Conservation (phyloP, 2,113 vertebrate species). For the Chaenogobius annularis region DNA sequence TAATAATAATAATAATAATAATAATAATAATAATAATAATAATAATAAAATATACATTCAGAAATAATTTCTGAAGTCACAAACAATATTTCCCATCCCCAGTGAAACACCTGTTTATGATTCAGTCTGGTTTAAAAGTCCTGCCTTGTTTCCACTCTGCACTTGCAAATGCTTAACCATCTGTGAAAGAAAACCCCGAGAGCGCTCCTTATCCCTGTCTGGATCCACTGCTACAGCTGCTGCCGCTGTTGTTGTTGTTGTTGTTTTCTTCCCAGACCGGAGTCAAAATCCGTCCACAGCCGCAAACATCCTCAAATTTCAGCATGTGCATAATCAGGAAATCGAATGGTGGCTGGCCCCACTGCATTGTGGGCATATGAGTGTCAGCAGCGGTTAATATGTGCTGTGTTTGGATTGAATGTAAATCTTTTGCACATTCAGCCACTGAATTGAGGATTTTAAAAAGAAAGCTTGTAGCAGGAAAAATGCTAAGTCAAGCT, state of each 20-base stretch:
- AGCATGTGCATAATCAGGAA: constrained; percentile 23
- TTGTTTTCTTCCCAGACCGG: background rate
- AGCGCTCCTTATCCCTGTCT: constrained; percentile 10
- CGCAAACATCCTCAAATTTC: constrained; percentile 29
- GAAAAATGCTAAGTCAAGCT: background rate
- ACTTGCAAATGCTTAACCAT: constrained; percentile 22
- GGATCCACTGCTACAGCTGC: constrained; percentile 4
- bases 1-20: too few relatives aligned
- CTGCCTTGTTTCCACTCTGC: constrained; percentile 10
- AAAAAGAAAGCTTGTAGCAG: background rate
- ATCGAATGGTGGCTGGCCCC: constrained; percentile 13
- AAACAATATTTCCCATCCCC: background rate
- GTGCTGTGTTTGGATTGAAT: background rate
- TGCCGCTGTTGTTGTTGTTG: background rate
- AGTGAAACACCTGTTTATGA: constrained; percentile 15
- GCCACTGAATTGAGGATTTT: background rate
- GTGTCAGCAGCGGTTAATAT: constrained; percentile 12
- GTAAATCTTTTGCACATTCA: background rate
- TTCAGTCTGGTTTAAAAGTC: constrained; percentile 2
- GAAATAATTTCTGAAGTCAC: background rate
- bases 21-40: too few relatives aligned
- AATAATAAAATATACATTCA: background rate
- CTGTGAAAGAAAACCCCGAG: constrained; percentile 32
- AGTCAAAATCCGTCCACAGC: constrained; percentile 12
- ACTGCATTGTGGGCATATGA: constrained; percentile 8